Conservation (phyloP, 2,113 vertebrate species). For the Gopherus evgoodei region DNA sequence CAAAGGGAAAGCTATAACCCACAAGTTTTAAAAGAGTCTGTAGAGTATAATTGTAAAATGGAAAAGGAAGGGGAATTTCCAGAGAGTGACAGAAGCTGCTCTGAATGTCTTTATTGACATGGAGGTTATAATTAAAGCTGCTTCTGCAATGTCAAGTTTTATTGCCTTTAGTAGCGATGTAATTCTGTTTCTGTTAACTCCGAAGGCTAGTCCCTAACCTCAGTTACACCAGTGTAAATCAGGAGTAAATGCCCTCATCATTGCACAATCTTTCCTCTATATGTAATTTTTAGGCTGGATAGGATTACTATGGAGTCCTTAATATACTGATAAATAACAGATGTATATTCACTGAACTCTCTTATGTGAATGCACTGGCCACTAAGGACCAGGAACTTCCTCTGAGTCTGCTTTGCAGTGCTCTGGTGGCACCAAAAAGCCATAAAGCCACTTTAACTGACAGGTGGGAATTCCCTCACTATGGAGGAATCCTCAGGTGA, state of each 20-base stretch:
- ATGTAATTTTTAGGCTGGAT: not conserved
- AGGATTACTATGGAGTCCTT: too few relatives aligned
- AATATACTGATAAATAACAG: too few relatives aligned
- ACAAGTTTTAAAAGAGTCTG: not conserved
- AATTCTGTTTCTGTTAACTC: not conserved
- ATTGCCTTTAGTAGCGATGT: not conserved
- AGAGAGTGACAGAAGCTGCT: rapidly evolving
- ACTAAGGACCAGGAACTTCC: too few relatives aligned
- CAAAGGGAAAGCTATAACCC: not conserved
- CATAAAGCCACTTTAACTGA: too few relatives aligned
- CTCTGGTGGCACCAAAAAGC: too few relatives aligned
- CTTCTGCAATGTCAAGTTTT: not conserved
- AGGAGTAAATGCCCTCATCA: not conserved
- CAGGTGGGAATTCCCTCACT: too few relatives aligned
- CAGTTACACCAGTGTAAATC: not conserved
- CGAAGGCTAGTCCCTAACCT: not conserved
- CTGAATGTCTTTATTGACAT: not conserved
- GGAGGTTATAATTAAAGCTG: not conserved
- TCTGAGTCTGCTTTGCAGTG: too few relatives aligned
- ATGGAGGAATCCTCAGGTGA: too few relatives aligned
- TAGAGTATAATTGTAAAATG: not conserved
- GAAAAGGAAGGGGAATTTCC: not conserved
- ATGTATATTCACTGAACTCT: too few relatives aligned
- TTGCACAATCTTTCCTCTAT: not conserved
- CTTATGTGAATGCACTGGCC: too few relatives aligned